Base-by-base conservation (phyloP, 2,888 invertebrate species). In the Noctua janthina region DNA sequence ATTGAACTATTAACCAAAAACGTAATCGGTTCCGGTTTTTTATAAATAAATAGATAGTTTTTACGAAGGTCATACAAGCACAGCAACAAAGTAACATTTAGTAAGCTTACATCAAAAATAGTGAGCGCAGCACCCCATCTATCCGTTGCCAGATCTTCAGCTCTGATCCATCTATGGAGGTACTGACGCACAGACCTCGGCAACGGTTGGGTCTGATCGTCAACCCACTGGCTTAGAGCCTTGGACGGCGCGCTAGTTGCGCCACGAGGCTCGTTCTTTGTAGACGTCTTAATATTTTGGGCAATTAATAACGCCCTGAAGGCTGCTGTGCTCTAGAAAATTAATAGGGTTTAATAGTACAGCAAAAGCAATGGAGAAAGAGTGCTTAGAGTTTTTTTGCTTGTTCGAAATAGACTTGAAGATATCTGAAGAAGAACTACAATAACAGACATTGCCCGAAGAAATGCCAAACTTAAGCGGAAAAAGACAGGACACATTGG, bases 151-250 rank as follows among this genome's bases (percentile, higher is more conserved):
- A 96, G 84, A 1, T 95, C 94, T 20, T 96, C 96, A 51, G 96
- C 96, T 62, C 95, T 91, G n/a, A 93, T 84, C 96, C 96, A 97
- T 0, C 94, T 93, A 13, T 95, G 92, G 0, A 96, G 92, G 77
- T 94, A 94, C 74, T 93, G 93, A 7, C 96, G 91, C 3, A 93
- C 95, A 2, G 96, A 96, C 68, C 95, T 90, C 0, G 96, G 96
- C 20, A 97, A 83, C 0, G 96, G 96, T 79, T 96, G 96, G 0
- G 94, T 94, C 84, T 97, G 96, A 0, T 96, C 95, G 56, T 97
- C 96, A 3, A 92, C 81, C 96, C 96, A 81, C 6, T 96, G 0
- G 90, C 59, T 7, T 2, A 15, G 10, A 0, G 1, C 1, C 15
- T 76, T 76, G n/a, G 74, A 20, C 2, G 74, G 13, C n/a, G 5